These are phyloP conservation scores for Cryptocephalus primarius DNA, from an alignment of 2,888 invertebrate genomes.

Conservation along the genomic window DNA sequence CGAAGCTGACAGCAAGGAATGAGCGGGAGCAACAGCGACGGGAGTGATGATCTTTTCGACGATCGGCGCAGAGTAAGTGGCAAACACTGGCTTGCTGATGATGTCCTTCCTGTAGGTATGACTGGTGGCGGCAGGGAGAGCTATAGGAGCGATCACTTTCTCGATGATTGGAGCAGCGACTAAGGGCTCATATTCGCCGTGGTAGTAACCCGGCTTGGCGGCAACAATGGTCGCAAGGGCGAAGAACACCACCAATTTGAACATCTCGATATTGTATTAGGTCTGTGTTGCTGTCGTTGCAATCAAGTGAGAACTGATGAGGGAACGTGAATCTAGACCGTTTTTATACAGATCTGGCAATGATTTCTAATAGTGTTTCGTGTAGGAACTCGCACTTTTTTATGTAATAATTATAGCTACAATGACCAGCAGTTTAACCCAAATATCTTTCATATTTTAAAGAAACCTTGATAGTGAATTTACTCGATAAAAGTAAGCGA, in stretches of 20 bases:
- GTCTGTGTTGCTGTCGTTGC: slow-evolving; percentile 13
- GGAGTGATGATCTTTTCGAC: neutral
- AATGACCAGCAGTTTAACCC: too few species aligned
- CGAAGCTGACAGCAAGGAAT: neutral
- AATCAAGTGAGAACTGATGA: slow-evolving; percentile 11
- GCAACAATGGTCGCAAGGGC: slow-evolving; percentile 47
- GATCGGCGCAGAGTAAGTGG: slow-evolving; percentile 10
- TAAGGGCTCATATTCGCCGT: too few species aligned
- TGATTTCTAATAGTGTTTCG: too few species aligned
- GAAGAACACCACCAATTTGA: slow-evolving; percentile 37
- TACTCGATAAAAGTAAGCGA: too few species aligned
- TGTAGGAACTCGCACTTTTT: too few species aligned
- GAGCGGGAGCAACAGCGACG: neutral
- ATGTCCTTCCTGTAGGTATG: slow-evolving; percentile 18
- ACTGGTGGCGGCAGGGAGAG: slow-evolving; percentile 6
- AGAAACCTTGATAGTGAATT: too few species aligned
- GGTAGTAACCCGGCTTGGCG: slow-evolving; percentile 25
- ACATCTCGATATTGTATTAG: slow-evolving; percentile 18
- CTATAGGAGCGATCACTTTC: slow-evolving; percentile 2
- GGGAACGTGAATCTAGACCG: too few species aligned
- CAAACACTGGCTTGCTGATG: slow-evolving; percentile 15
- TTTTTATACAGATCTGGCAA: too few species aligned
- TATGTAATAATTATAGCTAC: too few species aligned
- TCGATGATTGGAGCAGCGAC: slow-evolving; percentile 1
- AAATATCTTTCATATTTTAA: too few species aligned